These are phyloP conservation scores for Punctoribates punctum DNA, from an alignment of 2,888 invertebrate genomes.

Conservation along the genomic window DNA sequence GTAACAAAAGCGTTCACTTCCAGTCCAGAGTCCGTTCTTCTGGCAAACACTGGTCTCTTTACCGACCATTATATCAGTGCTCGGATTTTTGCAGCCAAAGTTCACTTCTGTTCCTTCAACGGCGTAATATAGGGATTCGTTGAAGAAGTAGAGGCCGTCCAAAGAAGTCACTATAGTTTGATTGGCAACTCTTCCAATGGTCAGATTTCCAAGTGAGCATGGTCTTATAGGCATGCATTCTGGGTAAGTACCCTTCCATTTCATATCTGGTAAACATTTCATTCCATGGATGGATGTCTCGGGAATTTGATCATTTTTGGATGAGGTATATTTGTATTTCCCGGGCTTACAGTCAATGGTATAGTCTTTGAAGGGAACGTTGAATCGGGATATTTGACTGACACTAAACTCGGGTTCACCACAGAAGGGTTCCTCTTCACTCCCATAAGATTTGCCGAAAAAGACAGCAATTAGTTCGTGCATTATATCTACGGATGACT, in stretches of 20 bases:
- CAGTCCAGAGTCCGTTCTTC: conserved; percentile 29
- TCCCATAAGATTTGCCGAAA: conserved; percentile 35
- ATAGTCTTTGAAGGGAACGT: conserved; percentile 27
- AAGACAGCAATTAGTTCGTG: conserved; percentile 40
- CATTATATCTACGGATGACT: neutral
- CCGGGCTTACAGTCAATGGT: conserved; percentile 24
- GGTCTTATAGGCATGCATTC: neutral
- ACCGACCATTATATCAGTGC: conserved; percentile 32
- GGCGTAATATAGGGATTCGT: conserved; percentile 37
- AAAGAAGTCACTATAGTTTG: neutral
- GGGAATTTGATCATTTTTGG: neutral
- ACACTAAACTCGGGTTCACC: conserved; percentile 37
- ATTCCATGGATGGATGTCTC: conserved; percentile 2
- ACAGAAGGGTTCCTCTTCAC: conserved; percentile 36
- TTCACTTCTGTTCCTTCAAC: conserved; percentile 25
- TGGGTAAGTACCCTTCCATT: conserved; percentile 39
- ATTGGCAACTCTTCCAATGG: neutral
- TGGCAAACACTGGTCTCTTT: conserved; percentile 33
- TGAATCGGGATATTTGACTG: conserved; percentile 23
- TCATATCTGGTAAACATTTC: conserved; percentile 40
- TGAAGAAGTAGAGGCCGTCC: conserved; percentile 6
- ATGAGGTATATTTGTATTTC: conserved; percentile 12
- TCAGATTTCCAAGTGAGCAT: conserved; percentile 1
- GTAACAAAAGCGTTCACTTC: conserved; percentile 34
- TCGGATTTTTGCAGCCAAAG: conserved; percentile 16